These are phyloP conservation scores for Benthochromis sp. DNA, from an alignment of 2,113 vertebrate species.

Conservation along the genomic window DNA sequence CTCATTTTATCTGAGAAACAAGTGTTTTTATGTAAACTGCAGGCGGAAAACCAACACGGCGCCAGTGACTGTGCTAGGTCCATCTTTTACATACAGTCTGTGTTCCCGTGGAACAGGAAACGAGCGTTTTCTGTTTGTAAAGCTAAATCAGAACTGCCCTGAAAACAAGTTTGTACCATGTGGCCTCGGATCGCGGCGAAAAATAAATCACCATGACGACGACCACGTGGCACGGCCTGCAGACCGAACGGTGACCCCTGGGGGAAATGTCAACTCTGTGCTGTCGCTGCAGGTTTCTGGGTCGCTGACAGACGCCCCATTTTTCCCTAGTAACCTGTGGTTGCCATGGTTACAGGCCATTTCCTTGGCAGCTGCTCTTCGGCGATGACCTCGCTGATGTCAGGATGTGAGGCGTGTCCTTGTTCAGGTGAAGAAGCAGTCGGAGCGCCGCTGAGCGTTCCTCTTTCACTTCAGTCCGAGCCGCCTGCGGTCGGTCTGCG, in stretches of 20 bases:
- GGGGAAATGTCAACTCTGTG: not conserved
- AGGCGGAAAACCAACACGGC: not conserved
- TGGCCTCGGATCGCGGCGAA: not conserved
- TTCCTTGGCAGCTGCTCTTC: not conserved
- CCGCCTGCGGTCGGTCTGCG: not conserved
- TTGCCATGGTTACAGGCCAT: not conserved
- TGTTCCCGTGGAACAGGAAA: not conserved
- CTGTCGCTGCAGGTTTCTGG: not conserved
- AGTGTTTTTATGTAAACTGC: not conserved
- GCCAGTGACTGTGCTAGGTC: rapidly evolving
- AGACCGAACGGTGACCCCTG: not conserved
- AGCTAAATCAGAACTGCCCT: not conserved
- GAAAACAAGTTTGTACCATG: not conserved
- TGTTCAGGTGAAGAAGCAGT: not conserved
- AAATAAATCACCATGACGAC: not conserved
- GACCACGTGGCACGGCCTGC: not conserved
- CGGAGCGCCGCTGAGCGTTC: not conserved
- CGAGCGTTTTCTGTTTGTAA: rapidly evolving
- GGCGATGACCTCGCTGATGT: not conserved
- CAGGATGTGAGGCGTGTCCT: not conserved
- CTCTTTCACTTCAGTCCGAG: too few relatives aligned
- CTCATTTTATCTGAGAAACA: not conserved
- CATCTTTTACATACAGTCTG: not conserved
- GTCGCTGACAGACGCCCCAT: not conserved
- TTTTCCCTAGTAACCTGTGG: not conserved